These are phyloP conservation scores for Synodontis membranacea DNA, from an alignment of 2,113 vertebrate genomes.

Conservation along the genomic window DNA sequence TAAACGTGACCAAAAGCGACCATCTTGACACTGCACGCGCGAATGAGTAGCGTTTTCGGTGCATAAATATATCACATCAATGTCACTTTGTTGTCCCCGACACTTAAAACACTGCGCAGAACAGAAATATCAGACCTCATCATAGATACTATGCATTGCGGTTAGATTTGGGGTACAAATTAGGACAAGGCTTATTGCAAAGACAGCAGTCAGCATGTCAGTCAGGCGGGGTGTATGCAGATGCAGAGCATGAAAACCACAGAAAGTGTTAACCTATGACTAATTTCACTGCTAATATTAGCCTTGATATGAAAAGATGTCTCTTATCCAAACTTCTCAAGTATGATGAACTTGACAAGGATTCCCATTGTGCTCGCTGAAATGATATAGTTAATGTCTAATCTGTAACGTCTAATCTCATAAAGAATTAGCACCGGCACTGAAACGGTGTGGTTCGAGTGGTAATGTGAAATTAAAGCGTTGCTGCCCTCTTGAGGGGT, in stretches of 20 bases:
- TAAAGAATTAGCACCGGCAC: neutral
- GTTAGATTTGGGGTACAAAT: too few species aligned
- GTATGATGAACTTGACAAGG: neutral
- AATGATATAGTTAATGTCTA: neutral
- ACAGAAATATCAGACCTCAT: neutral
- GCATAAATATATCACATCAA: too few species aligned
- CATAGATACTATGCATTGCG: neutral
- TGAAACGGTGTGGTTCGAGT: neutral
- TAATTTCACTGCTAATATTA: neutral
- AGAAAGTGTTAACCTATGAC: neutral
- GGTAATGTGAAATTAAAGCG: neutral
- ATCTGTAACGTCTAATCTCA: neutral
- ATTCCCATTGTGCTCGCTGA: neutral
- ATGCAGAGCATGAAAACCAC: neutral
- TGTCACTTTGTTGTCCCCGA: neutral
- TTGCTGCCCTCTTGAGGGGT: constrained; percentile 48
- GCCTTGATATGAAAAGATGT: neutral
- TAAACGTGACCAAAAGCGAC: neutral
- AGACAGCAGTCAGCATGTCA: neutral
- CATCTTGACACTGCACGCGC: neutral
- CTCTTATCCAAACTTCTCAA: neutral
- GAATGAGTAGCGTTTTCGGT: too few species aligned
- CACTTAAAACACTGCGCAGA: neutral
- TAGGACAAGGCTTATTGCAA: neutral
- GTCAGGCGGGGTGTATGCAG: neutral